These are phyloP conservation scores for Labeo calbasu DNA, from an alignment of 2,797 vertebrate species.

Conservation along the genomic window DNA sequence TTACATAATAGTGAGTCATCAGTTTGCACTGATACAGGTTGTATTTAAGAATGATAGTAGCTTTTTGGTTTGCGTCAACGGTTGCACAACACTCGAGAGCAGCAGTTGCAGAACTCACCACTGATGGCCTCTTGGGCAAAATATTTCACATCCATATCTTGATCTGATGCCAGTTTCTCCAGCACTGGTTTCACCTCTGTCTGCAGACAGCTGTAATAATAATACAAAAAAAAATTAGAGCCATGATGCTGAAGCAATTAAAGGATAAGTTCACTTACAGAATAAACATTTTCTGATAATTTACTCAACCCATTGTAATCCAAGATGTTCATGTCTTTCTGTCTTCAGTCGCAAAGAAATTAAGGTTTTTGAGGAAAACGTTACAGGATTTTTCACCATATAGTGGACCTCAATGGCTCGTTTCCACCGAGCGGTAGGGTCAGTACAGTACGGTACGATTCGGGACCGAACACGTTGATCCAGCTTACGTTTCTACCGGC, in stretches of 20 bases:
- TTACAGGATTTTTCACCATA: too few species aligned
- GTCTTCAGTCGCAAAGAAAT: too few species aligned
- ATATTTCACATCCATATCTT: slow-evolving; percentile 92
- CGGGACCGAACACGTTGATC: too few species aligned
- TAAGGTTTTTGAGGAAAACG: too few species aligned
- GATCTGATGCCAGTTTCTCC: slow-evolving; percentile 87
- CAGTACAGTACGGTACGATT: too few species aligned
- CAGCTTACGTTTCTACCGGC: too few species aligned
- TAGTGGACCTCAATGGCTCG: too few species aligned
- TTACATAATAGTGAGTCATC: not conserved
- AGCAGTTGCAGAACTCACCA: slow-evolving; percentile 71
- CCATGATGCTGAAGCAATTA: not conserved
- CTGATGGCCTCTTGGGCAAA: slow-evolving; percentile 92
- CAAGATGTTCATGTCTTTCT: too few species aligned
- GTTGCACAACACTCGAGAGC: not conserved
- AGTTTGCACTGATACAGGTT: not conserved
- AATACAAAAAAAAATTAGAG: not conserved
- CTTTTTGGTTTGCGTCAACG: not conserved
- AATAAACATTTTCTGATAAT: too few species aligned
- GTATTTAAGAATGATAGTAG: not conserved
- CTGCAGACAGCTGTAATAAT: slow-evolving; percentile 81
- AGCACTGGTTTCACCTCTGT: slow-evolving; percentile 88
- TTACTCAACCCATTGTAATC: too few species aligned
- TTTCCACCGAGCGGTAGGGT: too few species aligned
- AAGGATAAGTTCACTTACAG: too few species aligned